Percentiles rank a stretch among this genome's conserved stretches.
phyloP scores from a whole-genome alignment of 2,113 vertebrate species.

The Labrus mixtus region DNA sequence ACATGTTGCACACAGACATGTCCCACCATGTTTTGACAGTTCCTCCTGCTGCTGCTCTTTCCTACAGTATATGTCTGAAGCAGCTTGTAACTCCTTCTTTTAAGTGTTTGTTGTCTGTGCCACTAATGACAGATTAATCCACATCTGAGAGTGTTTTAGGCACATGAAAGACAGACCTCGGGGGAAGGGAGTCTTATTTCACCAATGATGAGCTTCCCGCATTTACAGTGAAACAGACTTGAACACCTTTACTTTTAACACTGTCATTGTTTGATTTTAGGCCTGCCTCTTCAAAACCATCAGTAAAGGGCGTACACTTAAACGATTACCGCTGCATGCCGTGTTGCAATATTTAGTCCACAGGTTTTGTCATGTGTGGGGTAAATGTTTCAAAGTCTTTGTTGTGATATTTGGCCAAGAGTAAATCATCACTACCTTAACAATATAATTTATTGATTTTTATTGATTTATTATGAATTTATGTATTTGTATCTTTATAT shows the following conservation, averaged over 20 bases:
- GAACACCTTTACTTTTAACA: conserved; percentile 10
- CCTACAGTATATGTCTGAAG: conserved; percentile 23
- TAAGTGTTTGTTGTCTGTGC: conserved; percentile 63
- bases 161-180: conserved; percentile 52
- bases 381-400: too few relatives aligned
- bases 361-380: too few relatives aligned
- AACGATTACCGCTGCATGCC: too few relatives aligned
- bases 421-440: too few relatives aligned
- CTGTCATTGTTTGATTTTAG: conserved; percentile 18
- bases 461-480: too few relatives aligned
- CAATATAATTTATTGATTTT: too few relatives aligned
- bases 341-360: too few relatives aligned
- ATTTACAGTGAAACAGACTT: conserved; percentile 28
- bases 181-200: conserved; percentile 39
- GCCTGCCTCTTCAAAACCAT: too few relatives aligned
- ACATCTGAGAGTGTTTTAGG: conserved; percentile 59
- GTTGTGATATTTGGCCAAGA: too few relatives aligned
- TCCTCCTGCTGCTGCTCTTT: conserved; percentile 36
- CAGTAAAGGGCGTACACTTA: too few relatives aligned
- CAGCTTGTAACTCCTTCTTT: conserved; percentile 37
- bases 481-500: too few relatives aligned
- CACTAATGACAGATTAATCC: conserved; percentile 76
- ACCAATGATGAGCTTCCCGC: conserved; percentile 40
- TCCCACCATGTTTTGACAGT: conserved; percentile 69
- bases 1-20: conserved; percentile 51